Conservation (phyloP, 1,140 invertebrate species). For the Panagrolaimus sp. region DNA sequence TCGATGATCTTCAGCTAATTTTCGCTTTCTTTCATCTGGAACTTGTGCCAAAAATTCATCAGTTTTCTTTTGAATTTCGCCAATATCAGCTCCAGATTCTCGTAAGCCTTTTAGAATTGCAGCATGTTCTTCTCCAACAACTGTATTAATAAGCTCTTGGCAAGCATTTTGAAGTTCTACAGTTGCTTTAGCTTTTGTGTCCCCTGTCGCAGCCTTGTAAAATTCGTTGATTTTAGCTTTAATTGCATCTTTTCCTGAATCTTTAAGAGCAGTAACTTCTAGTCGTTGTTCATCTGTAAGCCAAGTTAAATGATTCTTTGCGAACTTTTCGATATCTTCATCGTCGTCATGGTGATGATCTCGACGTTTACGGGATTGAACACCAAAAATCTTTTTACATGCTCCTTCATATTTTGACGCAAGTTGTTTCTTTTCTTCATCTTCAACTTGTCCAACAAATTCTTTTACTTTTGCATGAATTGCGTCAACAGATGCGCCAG, state of each 20-base stretch:
- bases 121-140: constrained; percentile 8
- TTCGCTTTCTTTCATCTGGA: constrained; percentile 13
- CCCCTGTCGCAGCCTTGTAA: constrained; percentile 17
- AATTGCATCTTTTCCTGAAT: background rate
- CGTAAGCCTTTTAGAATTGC: constrained; percentile 12
- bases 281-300: constrained; percentile 34
- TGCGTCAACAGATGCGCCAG: constrained; percentile 24
- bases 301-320: constrained; percentile 36
- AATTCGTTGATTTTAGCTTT: constrained; percentile 20
- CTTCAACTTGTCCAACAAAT: constrained; percentile 25
- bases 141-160: background rate
- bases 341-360: constrained; percentile 15
- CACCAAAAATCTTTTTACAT: constrained; percentile 33
- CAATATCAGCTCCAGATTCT: constrained; percentile 17
- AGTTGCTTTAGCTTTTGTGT: constrained; percentile 18
- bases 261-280: constrained; percentile 3
- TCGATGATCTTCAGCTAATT: constrained; percentile 7
- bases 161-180: constrained; percentile 18
- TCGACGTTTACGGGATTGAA: constrained; percentile 9
- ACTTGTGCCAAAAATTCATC: constrained; percentile 20
- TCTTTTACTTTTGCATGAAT: constrained; percentile 32
- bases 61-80: constrained; percentile 13
- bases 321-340: constrained; percentile 39
- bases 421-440: constrained; percentile 38
- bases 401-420: constrained; percentile 21